phyloP scores from a whole-genome alignment of 1,140 invertebrate species.

The Thaumetopoea pityocampa region DNA sequence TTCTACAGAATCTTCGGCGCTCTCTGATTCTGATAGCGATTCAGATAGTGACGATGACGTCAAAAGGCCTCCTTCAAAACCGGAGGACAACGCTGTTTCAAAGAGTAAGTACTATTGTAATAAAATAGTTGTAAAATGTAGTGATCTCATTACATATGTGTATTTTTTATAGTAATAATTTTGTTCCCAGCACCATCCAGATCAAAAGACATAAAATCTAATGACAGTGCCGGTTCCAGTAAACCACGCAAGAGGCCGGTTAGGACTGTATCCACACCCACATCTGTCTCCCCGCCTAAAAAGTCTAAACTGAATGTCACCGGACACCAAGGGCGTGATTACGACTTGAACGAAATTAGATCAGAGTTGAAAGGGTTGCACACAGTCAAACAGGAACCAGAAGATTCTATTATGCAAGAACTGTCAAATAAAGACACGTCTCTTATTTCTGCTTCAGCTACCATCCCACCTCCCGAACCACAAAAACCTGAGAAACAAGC shows the following conservation, averaged over 20 bases:
- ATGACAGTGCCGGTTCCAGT: conserved; percentile 55
- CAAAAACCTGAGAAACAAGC: conserved; percentile 66
- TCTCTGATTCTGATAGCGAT: conserved; percentile 77
- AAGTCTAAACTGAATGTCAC: conserved; percentile 36
- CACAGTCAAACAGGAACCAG: conserved; percentile 64
- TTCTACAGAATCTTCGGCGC: conserved; percentile 75
- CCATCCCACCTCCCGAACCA: conserved; percentile 35
- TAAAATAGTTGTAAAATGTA: neutral
- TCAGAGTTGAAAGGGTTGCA: conserved; percentile 88
- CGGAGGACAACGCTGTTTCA: conserved; percentile 49
- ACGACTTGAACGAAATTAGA: conserved; percentile 89
- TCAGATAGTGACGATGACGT: conserved; percentile 76
- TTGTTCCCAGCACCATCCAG: conserved; percentile 43
- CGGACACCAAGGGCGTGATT: conserved; percentile 77
- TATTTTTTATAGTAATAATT: no score
- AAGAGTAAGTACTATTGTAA: conserved; percentile 49
- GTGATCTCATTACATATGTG: neutral
- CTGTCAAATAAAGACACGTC: conserved; percentile 47
- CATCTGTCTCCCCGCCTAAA: conserved; percentile 42
- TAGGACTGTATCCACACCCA: conserved; percentile 44
- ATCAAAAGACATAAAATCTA: conserved; percentile 58
- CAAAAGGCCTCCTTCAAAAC: conserved; percentile 57
- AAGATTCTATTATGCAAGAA: conserved; percentile 62
- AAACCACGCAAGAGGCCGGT: conserved; percentile 59
- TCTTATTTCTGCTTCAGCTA: conserved; percentile 15